These are phyloP conservation scores for Megalurothrips usitatus DNA, from an alignment of 2,888 invertebrate species.

Conservation along the genomic window DNA sequence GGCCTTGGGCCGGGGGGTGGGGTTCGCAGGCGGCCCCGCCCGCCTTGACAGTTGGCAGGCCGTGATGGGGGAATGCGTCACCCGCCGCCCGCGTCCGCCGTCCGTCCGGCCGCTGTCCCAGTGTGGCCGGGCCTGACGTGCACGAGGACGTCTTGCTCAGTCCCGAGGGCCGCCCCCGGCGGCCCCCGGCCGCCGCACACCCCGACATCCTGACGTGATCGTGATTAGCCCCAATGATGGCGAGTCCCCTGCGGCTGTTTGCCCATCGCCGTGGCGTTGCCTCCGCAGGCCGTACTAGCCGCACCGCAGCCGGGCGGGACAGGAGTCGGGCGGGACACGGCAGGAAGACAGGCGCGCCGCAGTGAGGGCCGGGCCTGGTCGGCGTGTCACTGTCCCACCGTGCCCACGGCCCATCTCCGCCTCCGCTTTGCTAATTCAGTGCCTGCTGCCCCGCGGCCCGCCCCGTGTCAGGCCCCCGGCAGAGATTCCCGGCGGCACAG, in stretches of 20 bases:
- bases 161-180: background rate
- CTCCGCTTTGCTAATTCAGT: background rate
- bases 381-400: background rate
- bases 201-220: background rate
- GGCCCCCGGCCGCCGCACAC: background rate
- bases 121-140: background rate
- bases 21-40: background rate
- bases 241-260: background rate
- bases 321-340: too few species aligned
- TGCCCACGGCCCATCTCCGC: background rate
- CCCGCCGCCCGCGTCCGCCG: too few species aligned
- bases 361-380: background rate
- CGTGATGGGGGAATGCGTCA: background rate
- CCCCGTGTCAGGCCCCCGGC: background rate
- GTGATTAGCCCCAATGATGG: slow-evolving; percentile 24
- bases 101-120: background rate
- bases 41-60: slow-evolving; percentile 12
- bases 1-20: background rate
- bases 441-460: too few species aligned
- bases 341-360: too few species aligned
- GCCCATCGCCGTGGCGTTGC: background rate
- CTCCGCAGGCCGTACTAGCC: too few species aligned
- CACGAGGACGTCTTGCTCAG: background rate
- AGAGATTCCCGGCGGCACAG: background rate
- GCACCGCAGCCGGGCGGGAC: too few species aligned